phyloP scores from a whole-genome alignment of 2,888 invertebrate species.

The Drosophila suboccidentalis region DNA sequence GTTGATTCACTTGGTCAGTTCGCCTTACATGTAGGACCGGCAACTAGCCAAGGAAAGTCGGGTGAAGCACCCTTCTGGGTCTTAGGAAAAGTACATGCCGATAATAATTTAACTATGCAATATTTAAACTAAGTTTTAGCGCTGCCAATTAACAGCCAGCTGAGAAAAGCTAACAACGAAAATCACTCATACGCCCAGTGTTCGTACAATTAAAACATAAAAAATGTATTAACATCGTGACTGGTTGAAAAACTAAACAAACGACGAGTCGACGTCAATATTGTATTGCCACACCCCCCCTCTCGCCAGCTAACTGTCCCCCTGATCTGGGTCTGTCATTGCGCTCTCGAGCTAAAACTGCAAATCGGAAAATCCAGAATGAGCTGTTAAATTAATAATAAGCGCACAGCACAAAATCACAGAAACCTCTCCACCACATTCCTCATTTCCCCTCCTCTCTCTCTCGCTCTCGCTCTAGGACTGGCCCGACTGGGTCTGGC shows the following conservation, averaged over 20 bases:
- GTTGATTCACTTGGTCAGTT: slow-evolving; percentile 52
- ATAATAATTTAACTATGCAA: slow-evolving; percentile 51
- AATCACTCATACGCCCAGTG: slow-evolving; percentile 77
- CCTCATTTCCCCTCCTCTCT: slow-evolving; percentile 3
- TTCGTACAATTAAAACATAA: slow-evolving; percentile 74
- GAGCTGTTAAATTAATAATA: slow-evolving; percentile 80
- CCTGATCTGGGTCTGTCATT: slow-evolving; percentile 25
- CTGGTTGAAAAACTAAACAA: slow-evolving; percentile 58
- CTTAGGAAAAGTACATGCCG: slow-evolving; percentile 35
- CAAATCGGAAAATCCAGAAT: slow-evolving; percentile 77
- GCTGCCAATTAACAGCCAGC: slow-evolving; percentile 66
- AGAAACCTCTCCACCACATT: background rate
- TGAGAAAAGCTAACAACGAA: slow-evolving; percentile 72
- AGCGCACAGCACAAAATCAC: slow-evolving; percentile 48
- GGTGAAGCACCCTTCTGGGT: slow-evolving; percentile 64
- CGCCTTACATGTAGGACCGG: background rate
- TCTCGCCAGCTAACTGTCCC: background rate
- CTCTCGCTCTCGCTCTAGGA: slow-evolving; percentile 35
- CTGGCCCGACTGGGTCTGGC: slow-evolving; percentile 19
- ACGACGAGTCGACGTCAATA: slow-evolving; percentile 61
- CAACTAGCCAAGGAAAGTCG: slow-evolving; percentile 5
- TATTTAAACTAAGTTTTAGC: slow-evolving; percentile 55
- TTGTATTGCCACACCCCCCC: slow-evolving; percentile 36
- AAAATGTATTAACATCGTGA: slow-evolving; percentile 83
- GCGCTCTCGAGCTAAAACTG: slow-evolving; percentile 44